These are phyloP conservation scores for Eurystomus gularis DNA, from an alignment of 2,113 vertebrate genomes.

Conservation along the genomic window DNA sequence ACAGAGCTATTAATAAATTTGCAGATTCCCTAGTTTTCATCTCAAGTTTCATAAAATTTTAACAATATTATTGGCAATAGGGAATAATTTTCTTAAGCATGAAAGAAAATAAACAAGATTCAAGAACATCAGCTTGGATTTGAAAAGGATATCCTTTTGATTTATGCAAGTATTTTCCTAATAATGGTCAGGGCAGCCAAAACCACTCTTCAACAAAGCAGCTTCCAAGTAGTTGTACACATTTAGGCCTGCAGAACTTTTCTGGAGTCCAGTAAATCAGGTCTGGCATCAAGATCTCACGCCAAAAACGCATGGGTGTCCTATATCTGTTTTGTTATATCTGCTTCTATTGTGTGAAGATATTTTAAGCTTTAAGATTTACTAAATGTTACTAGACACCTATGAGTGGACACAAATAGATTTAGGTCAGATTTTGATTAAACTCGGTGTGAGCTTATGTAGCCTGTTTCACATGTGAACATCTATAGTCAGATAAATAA, in stretches of 20 bases:
- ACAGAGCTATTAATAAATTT: neutral
- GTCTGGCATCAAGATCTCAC: neutral
- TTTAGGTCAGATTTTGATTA: neutral
- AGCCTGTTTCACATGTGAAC: neutral
- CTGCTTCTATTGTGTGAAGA: neutral
- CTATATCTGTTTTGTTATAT: neutral
- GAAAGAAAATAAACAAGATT: neutral
- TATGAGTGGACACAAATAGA: neutral
- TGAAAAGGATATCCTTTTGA: neutral
- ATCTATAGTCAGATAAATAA: neutral
- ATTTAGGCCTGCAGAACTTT: neutral
- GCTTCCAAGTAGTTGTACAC: neutral
- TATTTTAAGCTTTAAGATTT: neutral
- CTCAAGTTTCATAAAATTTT: neutral
- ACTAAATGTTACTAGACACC: neutral
- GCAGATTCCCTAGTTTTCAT: neutral
- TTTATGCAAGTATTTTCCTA: neutral
- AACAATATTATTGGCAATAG: neutral
- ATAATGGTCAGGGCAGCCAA: neutral
- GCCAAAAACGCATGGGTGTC: neutral
- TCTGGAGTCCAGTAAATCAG: neutral
- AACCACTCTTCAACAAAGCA: neutral
- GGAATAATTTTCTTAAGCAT: neutral
- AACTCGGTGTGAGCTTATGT: neutral
- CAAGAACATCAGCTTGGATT: neutral